These are phyloP conservation scores for Pygoscelis antarcticus DNA, from an alignment of 2,113 vertebrate species.

Conservation along the genomic window DNA sequence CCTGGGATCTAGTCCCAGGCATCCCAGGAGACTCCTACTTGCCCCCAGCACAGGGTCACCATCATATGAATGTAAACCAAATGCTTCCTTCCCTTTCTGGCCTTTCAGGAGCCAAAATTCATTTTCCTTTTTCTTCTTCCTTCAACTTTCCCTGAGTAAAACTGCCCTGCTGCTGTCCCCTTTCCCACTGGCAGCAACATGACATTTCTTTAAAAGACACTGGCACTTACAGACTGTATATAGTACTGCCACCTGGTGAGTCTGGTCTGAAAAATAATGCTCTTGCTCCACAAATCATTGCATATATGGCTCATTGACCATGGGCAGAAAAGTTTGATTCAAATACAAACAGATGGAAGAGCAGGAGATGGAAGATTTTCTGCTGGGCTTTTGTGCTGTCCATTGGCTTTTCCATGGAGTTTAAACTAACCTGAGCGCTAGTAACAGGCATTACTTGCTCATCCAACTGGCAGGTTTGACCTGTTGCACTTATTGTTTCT, in stretches of 20 bases:
- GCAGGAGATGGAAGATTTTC: background rate
- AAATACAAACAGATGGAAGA: background rate
- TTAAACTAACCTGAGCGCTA: background rate
- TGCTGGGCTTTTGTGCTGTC: background rate
- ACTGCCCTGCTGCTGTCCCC: background rate
- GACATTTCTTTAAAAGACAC: background rate
- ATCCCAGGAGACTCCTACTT: background rate
- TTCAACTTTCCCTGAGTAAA: background rate
- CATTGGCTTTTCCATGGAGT: background rate
- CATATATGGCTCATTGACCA: background rate
- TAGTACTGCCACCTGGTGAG: background rate
- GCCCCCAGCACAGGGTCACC: background rate
- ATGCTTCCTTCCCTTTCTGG: background rate
- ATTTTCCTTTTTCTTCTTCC: background rate
- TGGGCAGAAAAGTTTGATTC: background rate
- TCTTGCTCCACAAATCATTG: background rate
- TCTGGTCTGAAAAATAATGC: background rate
- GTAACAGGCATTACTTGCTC: background rate
- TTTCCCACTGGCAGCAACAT: background rate
- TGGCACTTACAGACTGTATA: background rate
- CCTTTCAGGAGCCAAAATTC: rapidly evolving
- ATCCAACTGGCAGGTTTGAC: background rate
- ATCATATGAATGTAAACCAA: background rate
- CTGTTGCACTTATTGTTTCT: background rate
- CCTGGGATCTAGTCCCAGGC: background rate